These are phyloP conservation scores for Nymphalis c-album DNA, from an alignment of 2,888 invertebrate genomes.

Conservation along the genomic window DNA sequence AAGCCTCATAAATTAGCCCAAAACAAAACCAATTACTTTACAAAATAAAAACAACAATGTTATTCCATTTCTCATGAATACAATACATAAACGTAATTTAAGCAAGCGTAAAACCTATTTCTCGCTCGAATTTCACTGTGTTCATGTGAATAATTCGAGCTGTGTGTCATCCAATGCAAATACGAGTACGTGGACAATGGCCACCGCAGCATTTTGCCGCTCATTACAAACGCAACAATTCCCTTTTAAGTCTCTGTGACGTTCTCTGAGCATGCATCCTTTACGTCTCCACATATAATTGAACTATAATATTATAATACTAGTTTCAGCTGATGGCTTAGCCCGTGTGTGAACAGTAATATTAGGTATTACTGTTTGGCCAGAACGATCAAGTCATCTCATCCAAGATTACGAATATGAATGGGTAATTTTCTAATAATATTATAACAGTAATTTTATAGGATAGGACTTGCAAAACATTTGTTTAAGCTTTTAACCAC, in stretches of 20 bases:
- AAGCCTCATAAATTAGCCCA: background rate
- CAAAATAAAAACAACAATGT: background rate
- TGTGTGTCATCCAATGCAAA: constrained; percentile 21
- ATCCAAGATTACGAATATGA: too few species aligned
- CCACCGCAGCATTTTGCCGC: constrained; percentile 15
- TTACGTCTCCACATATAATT: background rate
- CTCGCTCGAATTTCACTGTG: constrained; percentile 16
- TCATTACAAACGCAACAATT: constrained; percentile 22
- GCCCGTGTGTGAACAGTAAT: too few species aligned
- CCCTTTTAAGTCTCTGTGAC: constrained; percentile 12
- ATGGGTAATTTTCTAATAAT: too few species aligned
- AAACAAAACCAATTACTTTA: background rate
- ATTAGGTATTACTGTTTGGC: too few species aligned
- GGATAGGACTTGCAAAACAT: too few species aligned
- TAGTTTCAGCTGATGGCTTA: too few species aligned
- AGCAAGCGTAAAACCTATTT: constrained; percentile 15
- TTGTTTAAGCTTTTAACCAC: too few species aligned
- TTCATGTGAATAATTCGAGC: constrained; percentile 25
- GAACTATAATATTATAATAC: too few species aligned
- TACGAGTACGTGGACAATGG: constrained; percentile 28
- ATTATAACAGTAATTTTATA: too few species aligned
- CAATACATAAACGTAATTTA: background rate
- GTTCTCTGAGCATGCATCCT: background rate
- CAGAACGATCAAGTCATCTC: too few species aligned
- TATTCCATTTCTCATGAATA: background rate